Conservation (phyloP, 2,113 vertebrate genomes). For the Tauraco erythrolophus region DNA sequence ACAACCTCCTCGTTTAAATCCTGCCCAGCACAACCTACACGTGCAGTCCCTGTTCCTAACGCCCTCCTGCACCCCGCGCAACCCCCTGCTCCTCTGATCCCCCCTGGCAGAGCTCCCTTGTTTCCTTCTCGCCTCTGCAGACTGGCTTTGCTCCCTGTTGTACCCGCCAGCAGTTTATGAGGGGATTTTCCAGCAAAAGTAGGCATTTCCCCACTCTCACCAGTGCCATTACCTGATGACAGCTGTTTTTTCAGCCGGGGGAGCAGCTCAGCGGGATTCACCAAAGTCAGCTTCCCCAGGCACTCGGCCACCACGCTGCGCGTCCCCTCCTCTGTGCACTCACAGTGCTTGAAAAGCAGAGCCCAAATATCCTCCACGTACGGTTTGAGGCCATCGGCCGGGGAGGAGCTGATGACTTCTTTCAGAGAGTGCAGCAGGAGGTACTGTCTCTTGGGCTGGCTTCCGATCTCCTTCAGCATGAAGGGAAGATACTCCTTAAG, state of each 20-base stretch:
- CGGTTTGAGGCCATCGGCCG: constrained; percentile 79
- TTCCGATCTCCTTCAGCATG: constrained; percentile 86
- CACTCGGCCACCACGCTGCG: constrained; percentile 93
- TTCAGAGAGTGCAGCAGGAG: constrained; percentile 91
- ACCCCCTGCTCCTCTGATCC: background rate
- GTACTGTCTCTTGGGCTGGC: constrained; percentile 88
- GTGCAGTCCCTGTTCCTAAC: background rate
- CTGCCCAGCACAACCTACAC: background rate
- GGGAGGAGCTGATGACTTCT: constrained; percentile 87
- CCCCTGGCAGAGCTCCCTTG: background rate
- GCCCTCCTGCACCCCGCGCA: background rate
- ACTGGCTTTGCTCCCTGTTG: background rate
- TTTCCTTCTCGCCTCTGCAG: background rate
- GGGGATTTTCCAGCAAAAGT: background rate
- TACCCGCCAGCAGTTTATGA: background rate
- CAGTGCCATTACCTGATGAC: constrained; percentile 75
- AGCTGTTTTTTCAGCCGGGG: constrained; percentile 89
- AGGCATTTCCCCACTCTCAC: background rate
- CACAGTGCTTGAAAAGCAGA: constrained; percentile 87
- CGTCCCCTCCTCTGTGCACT: constrained; percentile 89
- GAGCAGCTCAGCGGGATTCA: constrained; percentile 84
- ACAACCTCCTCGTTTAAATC: background rate
- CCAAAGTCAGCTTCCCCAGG: constrained; percentile 87
- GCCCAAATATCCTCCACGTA: constrained; percentile 91
- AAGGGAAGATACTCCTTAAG: constrained; percentile 90